A percentile compares a stretch with the other conserved stretches of the same genome.
These are phyloP conservation scores for Ormia ochracea DNA, from an alignment of 2,888 invertebrate genomes.

Conservation along the genomic window DNA sequence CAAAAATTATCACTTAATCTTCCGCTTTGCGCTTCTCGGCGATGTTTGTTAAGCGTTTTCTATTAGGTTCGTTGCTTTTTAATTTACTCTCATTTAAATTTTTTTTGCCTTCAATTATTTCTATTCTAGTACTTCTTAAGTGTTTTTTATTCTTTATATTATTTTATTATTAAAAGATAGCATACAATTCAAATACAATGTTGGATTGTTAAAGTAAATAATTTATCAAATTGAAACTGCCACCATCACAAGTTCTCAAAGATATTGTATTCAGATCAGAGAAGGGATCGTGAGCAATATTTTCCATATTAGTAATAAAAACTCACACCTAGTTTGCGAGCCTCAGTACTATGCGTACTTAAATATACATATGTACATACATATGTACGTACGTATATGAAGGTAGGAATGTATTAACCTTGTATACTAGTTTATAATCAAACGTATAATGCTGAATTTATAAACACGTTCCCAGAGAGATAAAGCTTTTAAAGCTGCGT, in stretches of 20 bases:
- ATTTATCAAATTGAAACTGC: conserved; percentile 23
- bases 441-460: no score
- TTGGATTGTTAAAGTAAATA: conserved; percentile 10
- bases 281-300: background rate
- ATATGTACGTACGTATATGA: background rate
- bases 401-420: no score
- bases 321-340: background rate
- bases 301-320: background rate
- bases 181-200: background rate
- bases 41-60: conserved; percentile 27
- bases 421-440: no score
- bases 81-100: conserved; percentile 2
- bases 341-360: no score
- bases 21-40: conserved; percentile 35
- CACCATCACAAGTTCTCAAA: conserved; percentile 15
- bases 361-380: background rate
- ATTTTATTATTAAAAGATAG: background rate
- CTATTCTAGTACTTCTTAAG: background rate
- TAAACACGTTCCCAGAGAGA: no score
- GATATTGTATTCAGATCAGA: conserved; percentile 25
- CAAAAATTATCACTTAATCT: conserved; percentile 45
- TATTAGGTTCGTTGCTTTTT: background rate
- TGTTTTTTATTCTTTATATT: background rate
- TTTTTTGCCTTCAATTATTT: conserved; percentile 5
- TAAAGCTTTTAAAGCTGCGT: no score